Evolutionary conservation across 2,888 invertebrate genomes (phyloP), one percentile per base, ranked within the genome.

Genomic region (Drosophila subquinaria): DNA sequence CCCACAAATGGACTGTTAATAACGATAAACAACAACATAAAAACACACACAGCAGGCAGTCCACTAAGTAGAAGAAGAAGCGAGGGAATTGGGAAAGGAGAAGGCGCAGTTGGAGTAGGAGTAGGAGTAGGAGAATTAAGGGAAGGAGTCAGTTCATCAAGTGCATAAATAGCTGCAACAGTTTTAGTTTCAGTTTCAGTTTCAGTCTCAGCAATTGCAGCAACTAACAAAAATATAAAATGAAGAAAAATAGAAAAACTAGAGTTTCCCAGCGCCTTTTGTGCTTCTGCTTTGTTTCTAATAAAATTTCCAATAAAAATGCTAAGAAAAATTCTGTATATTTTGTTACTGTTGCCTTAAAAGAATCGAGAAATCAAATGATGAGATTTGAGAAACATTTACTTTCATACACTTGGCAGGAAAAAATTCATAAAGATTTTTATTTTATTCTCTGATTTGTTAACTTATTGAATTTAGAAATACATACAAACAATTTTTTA

Each of bases 101-200:
- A 15, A 30, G 30, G 8, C 6, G 42, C 15, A 8, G 47, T 0
- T 23, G 15, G 33, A 17, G 11, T 13, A 20, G n/a, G 4, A 42
- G 11, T n/a, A 13, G n/a, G 4, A 42, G 10, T 10, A 9, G 36
- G 9, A 40, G 27, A 20, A 10, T 23, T 4, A 9, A 17, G 17
- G 2, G 36, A 10, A 15, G 20, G 23, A 55, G 36, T 17, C 36
- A 17, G 42, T n/a, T 23, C 64, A 76, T 76, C 76, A 76, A 76
- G 73, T 69, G 76, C 77, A 76, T 76, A 76, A 73, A 75, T 75
- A 75, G 71, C 71, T 47, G 17, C 63, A 60, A 51, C 74, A 51
- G 8, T 30, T 30, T 30, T 2, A 8, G 30, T 30, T 30, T 8
- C 8, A 30, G 30, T 27, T 1, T 27, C 6, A 27, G 27, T 27